phyloP scores from a whole-genome alignment of 2,888 invertebrate species.

The Orthosia gracilis region DNA sequence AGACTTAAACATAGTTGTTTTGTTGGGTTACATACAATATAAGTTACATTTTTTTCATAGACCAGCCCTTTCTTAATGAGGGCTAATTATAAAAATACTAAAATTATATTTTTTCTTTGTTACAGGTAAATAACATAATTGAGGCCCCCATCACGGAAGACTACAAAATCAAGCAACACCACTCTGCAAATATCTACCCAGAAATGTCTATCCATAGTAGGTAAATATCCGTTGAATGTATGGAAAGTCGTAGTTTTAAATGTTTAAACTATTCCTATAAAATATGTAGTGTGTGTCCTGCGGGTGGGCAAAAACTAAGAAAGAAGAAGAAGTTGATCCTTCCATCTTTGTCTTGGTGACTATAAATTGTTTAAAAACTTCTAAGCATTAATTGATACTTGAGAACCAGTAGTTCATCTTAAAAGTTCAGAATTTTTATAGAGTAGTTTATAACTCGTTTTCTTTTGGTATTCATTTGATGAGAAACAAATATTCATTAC shows the following conservation, averaged over 20 bases:
- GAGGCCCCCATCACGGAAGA: not conserved
- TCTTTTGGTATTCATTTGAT: not conserved
- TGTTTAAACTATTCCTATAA: no score
- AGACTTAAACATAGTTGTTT: no score
- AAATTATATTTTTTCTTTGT: conserved; percentile 1
- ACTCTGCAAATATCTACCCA: not conserved
- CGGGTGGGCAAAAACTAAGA: no score
- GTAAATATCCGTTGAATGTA: not conserved
- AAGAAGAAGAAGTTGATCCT: no score
- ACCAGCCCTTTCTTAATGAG: no score
- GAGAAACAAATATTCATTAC: no score
- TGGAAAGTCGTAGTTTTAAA: not conserved
- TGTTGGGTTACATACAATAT: no score
- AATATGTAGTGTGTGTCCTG: no score
- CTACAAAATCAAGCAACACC: not conserved
- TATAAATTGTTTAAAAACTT: no score
- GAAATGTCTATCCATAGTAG: not conserved
- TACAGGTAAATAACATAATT: not conserved
- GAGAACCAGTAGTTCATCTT: not conserved
- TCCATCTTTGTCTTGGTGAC: no score
- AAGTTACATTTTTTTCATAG: no score
- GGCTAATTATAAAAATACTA: not conserved
- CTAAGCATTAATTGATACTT: no score
- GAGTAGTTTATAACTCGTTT: not conserved
- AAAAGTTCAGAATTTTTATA: not conserved